Evolutionary conservation across 2,797 vertebrate genomes (phyloP).

Genomic region (Poeciliopsis presidionis): DNA sequence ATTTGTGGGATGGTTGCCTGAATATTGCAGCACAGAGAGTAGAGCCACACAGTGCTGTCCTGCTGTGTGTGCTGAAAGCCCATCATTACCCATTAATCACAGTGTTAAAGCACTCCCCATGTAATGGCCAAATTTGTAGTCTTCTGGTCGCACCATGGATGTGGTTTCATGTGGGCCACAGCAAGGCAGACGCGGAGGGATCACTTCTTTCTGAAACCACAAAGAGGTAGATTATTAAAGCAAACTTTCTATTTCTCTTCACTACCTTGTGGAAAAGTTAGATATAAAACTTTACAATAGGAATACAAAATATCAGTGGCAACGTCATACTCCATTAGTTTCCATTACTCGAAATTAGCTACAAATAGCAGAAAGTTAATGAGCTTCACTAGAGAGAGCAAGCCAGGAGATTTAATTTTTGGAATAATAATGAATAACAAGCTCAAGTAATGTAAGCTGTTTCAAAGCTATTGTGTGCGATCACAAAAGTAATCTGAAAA

Average conservation of each 20-base stretch:
- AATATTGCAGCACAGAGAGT: constrained; percentile 27
- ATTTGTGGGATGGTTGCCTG: constrained; percentile 17
- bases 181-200: background rate
- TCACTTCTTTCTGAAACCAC: constrained; percentile 1
- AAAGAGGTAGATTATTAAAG: background rate
- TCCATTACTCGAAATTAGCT: background rate
- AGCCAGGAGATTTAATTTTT: background rate
- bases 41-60: constrained; percentile 27
- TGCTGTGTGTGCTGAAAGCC: constrained; percentile 48
- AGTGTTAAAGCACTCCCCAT: constrained; percentile 30
- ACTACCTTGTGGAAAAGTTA: background rate
- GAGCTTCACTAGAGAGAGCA: background rate
- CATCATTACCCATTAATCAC: constrained; percentile 55
- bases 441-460: background rate
- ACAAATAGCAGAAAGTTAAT: background rate
- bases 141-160: constrained; percentile 11
- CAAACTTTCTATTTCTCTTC: background rate
- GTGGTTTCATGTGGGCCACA: background rate
- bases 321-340: background rate
- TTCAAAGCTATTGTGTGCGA: background rate
- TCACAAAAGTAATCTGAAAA: background rate
- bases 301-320: background rate
- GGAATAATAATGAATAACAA: background rate
- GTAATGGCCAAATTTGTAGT: constrained; percentile 25
- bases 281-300: background rate